phyloP scores from a whole-genome alignment of 2,888 invertebrate genomes.

The Metalampra italica region DNA sequence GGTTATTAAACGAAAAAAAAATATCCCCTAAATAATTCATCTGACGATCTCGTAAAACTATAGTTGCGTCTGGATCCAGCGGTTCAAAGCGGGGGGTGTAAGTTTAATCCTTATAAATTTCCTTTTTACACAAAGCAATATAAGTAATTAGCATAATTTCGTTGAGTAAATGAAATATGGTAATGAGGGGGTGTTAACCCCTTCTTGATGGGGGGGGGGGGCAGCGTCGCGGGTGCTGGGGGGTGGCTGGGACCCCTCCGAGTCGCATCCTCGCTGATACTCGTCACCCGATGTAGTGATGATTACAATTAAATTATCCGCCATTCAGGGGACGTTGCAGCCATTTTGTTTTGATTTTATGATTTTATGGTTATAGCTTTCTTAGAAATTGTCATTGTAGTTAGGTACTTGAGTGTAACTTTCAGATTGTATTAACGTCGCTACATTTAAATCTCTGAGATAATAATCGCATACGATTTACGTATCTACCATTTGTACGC shows the following conservation, averaged over 20 bases:
- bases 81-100: slow-evolving; percentile 54
- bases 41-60: slow-evolving; percentile 54
- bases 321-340: slow-evolving; percentile 45
- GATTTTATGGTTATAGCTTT: slow-evolving; percentile 23
- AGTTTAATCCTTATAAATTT: slow-evolving; percentile 79
- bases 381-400: no score
- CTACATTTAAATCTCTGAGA: no score
- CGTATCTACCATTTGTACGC: no score
- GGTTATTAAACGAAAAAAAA: slow-evolving; percentile 30
- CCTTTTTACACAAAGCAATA: slow-evolving; percentile 80
- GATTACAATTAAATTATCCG: slow-evolving; percentile 76
- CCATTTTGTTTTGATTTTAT: slow-evolving; percentile 70
- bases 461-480: no score
- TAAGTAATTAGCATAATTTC: slow-evolving; percentile 80
- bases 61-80: slow-evolving; percentile 49
- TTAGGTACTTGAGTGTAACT: no score
- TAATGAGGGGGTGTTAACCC: slow-evolving; percentile 72
- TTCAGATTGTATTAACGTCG: no score
- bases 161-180: slow-evolving; percentile 80
- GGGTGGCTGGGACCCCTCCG: slow-evolving; percentile 49
- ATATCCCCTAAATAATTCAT: slow-evolving; percentile 68
- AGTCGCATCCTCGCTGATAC: slow-evolving; percentile 74
- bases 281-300: slow-evolving; percentile 75
- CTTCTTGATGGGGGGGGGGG: slow-evolving; percentile 35
- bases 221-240: slow-evolving; percentile 38